Evolutionary conservation across 2,113 vertebrate species (phyloP).

Genomic region (Copsychus sechellarum): DNA sequence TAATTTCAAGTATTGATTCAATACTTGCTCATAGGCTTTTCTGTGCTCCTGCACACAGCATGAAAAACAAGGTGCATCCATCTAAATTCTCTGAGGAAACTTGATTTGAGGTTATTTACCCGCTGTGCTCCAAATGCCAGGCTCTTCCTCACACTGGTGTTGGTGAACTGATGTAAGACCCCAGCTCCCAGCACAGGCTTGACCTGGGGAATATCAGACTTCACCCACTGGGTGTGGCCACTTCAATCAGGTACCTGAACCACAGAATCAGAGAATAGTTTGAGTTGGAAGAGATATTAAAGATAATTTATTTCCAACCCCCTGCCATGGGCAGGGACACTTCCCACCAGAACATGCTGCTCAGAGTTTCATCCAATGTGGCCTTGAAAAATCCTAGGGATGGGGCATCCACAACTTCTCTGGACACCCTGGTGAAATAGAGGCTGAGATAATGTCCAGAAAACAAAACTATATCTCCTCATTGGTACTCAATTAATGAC

Average conservation of each 20-base stretch:
- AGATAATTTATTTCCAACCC: neutral
- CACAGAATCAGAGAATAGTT: neutral
- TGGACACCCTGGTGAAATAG: neutral
- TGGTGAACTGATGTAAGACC: neutral
- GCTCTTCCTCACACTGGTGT: neutral
- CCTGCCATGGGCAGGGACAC: neutral
- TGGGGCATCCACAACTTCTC: neutral
- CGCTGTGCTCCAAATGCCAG: neutral
- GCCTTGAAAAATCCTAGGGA: neutral
- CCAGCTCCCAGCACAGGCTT: neutral
- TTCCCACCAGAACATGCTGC: neutral
- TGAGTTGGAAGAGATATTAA: neutral
- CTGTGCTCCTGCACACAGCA: neutral
- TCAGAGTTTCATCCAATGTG: neutral
- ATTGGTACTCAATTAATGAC: neutral
- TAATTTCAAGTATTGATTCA: neutral
- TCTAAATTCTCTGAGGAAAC: neutral
- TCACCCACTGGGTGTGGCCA: rapidly evolving
- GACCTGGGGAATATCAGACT: neutral
- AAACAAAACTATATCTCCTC: neutral
- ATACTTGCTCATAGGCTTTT: neutral
- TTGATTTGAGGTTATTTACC: neutral
- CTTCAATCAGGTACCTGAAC: neutral
- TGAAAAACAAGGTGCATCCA: neutral
- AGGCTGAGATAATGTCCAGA: neutral